A percentile compares a stretch with the other conserved stretches of the same genome.
Evolutionary conservation across 1,140 invertebrate species (phyloP).

Genomic region (Drosophila sp.): DNA sequence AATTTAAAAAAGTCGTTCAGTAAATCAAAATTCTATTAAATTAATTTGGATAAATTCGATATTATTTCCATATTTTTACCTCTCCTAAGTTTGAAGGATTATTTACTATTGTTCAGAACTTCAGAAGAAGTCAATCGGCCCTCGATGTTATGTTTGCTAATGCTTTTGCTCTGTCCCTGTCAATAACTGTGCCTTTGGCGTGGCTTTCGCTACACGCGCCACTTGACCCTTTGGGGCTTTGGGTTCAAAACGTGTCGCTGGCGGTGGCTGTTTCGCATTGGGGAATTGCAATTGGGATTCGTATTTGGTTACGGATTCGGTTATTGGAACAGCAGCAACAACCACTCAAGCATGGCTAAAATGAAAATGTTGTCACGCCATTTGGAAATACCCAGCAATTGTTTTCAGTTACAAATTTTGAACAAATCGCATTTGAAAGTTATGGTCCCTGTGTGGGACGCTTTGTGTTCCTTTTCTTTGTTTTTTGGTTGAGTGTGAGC

Average conservation of each 20-base stretch:
- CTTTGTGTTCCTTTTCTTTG: conserved; percentile 22
- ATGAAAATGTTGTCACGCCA: conserved; percentile 60
- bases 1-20: background rate
- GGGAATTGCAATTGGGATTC: conserved; percentile 37
- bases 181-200: conserved; percentile 50
- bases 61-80: too few relatives aligned
- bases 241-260: conserved; percentile 73
- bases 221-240: conserved; percentile 72
- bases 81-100: background rate
- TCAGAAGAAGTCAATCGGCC: background rate
- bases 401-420: conserved; percentile 61
- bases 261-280: conserved; percentile 62
- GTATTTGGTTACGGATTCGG: conserved; percentile 50
- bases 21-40: too few relatives aligned
- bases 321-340: conserved; percentile 48
- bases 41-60: too few relatives aligned
- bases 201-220: conserved; percentile 78
- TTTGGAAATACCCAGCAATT: conserved; percentile 47
- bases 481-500: conserved; percentile 19
- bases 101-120: background rate
- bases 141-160: conserved; percentile 23
- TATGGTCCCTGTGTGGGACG: conserved; percentile 40
- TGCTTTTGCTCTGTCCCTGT: conserved; percentile 18
- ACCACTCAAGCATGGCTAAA: conserved; percentile 49
- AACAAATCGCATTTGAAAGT: conserved; percentile 76